phyloP scores from a whole-genome alignment of 2,113 vertebrate species.

The Camelus dromedarius region DNA sequence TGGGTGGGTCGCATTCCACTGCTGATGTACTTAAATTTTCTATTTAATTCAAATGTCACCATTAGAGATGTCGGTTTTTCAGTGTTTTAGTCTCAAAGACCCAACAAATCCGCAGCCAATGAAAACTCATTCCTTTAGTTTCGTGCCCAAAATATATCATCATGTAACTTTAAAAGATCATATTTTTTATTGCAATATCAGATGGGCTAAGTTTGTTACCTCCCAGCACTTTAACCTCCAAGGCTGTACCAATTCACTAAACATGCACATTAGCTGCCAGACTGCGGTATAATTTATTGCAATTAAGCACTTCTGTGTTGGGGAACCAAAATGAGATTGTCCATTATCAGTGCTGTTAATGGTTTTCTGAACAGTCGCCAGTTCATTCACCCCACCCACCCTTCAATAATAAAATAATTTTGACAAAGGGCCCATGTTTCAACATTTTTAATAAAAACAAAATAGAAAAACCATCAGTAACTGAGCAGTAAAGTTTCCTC shows the following conservation, averaged over 20 bases:
- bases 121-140: constrained; percentile 89
- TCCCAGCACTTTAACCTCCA: constrained; percentile 89
- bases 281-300: constrained; percentile 86
- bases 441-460: constrained; percentile 95
- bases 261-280: constrained; percentile 85
- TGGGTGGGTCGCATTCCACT: constrained; percentile 84
- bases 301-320: constrained; percentile 87
- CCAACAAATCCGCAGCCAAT: constrained; percentile 88
- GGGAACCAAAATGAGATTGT: constrained; percentile 86
- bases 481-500: constrained; percentile 90
- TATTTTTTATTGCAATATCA: constrained; percentile 89
- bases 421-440: constrained; percentile 90
- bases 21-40: constrained; percentile 86
- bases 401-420: constrained; percentile 92
- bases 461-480: constrained; percentile 92
- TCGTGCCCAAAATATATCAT: constrained; percentile 90
- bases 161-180: constrained; percentile 90
- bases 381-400: constrained; percentile 89
- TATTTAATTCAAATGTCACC: constrained; percentile 86
- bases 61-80: constrained; percentile 86
- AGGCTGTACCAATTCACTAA: constrained; percentile 89
- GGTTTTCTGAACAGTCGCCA: constrained; percentile 88
- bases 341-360: constrained; percentile 89
- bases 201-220: constrained; percentile 88
- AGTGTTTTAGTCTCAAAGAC: constrained; percentile 86